phyloP scores from a whole-genome alignment of 2,888 invertebrate genomes.

The Sthenelais limicola region DNA sequence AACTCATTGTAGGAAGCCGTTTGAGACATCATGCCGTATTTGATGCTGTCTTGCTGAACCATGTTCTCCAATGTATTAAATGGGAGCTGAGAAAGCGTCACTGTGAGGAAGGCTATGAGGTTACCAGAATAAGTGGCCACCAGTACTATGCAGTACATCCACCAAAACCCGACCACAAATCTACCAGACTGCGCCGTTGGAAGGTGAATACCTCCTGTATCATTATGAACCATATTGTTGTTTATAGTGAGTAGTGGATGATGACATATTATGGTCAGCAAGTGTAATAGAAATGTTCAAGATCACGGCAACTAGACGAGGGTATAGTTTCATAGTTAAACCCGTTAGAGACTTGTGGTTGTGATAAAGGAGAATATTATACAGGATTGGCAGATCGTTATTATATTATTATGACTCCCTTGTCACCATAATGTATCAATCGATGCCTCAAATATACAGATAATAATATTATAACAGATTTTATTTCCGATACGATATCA shows the following conservation, averaged over 20 bases:
- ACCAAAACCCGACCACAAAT: slow-evolving; percentile 44
- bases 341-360: neutral
- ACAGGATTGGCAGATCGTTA: too few relatives aligned
- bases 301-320: too few relatives aligned
- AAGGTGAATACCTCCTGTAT: slow-evolving; percentile 34
- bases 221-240: too few relatives aligned
- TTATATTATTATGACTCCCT: too few relatives aligned
- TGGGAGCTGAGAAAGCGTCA: slow-evolving; percentile 27
- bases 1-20: slow-evolving; percentile 15
- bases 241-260: neutral
- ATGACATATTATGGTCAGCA: too few relatives aligned
- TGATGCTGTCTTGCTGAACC: slow-evolving; percentile 18
- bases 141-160: slow-evolving; percentile 44
- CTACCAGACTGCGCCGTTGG: slow-evolving; percentile 42
- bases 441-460: too few relatives aligned
- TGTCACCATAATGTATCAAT: too few relatives aligned
- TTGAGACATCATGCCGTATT: slow-evolving; percentile 17
- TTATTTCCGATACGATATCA: too few relatives aligned
- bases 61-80: slow-evolving; percentile 39
- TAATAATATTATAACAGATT: too few relatives aligned
- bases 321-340: too few relatives aligned
- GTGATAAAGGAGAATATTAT: neutral
- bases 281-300: too few relatives aligned
- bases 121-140: slow-evolving; percentile 45
- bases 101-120: slow-evolving; percentile 46